phyloP scores from a whole-genome alignment of 2,888 invertebrate species.

The Euclidia mi region DNA sequence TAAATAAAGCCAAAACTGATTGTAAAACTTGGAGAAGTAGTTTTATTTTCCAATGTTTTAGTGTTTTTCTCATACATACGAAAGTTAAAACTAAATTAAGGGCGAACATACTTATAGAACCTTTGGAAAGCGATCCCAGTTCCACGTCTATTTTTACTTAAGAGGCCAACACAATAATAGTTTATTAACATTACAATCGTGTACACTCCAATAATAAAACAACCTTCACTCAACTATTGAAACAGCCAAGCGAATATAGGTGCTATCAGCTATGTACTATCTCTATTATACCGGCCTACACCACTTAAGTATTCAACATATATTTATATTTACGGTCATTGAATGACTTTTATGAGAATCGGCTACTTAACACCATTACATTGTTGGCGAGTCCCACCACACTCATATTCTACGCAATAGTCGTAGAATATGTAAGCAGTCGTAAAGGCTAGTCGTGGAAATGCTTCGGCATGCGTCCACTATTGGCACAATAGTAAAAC shows the following conservation, averaged over 20 bases:
- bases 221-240: slow-evolving; percentile 2
- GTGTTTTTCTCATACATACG: no score
- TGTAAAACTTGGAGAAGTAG: no score
- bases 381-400: slow-evolving; percentile 32
- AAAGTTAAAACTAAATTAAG: no score
- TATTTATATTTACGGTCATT: slow-evolving; percentile 42
- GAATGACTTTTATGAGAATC: slow-evolving; percentile 46
- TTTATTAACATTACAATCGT: background rate
- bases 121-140: no score
- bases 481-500: slow-evolving; percentile 14
- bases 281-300: slow-evolving; percentile 24
- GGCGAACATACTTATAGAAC: no score
- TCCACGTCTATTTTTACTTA: no score
- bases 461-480: slow-evolving; percentile 13
- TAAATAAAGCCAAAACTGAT: no score
- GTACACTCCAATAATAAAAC: slow-evolving; percentile 15
- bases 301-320: slow-evolving; percentile 19
- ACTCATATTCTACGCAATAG: slow-evolving; percentile 13
- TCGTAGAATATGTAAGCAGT: slow-evolving; percentile 19
- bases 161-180: background rate
- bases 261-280: slow-evolving; percentile 16
- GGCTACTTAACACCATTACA: slow-evolving; percentile 45
- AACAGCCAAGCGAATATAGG: slow-evolving; percentile 18
- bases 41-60: no score
- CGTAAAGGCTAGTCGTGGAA: slow-evolving; percentile 19